Conservation (phyloP, 1,140 invertebrate genomes). For the Drosophila melanica region DNA sequence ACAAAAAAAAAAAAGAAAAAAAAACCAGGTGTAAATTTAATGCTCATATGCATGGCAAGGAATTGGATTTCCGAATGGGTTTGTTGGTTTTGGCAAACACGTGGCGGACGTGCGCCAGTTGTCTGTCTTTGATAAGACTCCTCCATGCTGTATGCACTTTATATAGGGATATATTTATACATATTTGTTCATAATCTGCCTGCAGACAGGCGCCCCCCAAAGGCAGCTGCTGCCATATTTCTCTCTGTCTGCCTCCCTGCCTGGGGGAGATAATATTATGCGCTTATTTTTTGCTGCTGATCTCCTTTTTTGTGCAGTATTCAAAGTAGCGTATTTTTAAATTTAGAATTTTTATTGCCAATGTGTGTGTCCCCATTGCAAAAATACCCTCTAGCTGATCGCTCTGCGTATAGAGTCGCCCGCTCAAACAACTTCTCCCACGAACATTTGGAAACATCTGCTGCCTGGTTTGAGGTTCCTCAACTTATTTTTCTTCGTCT, state of each 20-base stretch:
- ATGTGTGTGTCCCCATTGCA: constrained; percentile 45
- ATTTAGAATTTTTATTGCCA: constrained; percentile 65
- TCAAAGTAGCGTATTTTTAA: constrained; percentile 53
- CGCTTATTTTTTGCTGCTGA: background rate
- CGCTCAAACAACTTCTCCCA: constrained; percentile 46
- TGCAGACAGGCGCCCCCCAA: constrained; percentile 30
- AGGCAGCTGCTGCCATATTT: constrained; percentile 45
- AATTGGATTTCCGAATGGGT: constrained; percentile 23
- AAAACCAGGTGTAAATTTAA: constrained; percentile 77
- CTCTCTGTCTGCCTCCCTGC: constrained; percentile 32
- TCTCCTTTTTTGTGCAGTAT: constrained; percentile 10
- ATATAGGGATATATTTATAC: background rate
- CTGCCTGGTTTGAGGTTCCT: constrained; percentile 26
- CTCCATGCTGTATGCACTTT: background rate
- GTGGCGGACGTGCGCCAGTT: constrained; percentile 77
- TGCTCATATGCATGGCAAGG: constrained; percentile 21
- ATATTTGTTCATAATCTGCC: constrained; percentile 59
- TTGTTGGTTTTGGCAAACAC: constrained; percentile 41
- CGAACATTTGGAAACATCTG: constrained; percentile 58
- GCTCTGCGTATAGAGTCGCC: constrained; percentile 1
- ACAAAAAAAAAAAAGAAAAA: constrained; percentile 8
- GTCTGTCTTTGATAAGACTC: constrained; percentile 61
- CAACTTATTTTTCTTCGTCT: constrained; percentile 13
- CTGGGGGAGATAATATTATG: constrained; percentile 59
- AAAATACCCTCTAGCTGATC: constrained; percentile 30